phyloP scores from a whole-genome alignment of 2,113 vertebrate species.

The Camelus dromedarius region DNA sequence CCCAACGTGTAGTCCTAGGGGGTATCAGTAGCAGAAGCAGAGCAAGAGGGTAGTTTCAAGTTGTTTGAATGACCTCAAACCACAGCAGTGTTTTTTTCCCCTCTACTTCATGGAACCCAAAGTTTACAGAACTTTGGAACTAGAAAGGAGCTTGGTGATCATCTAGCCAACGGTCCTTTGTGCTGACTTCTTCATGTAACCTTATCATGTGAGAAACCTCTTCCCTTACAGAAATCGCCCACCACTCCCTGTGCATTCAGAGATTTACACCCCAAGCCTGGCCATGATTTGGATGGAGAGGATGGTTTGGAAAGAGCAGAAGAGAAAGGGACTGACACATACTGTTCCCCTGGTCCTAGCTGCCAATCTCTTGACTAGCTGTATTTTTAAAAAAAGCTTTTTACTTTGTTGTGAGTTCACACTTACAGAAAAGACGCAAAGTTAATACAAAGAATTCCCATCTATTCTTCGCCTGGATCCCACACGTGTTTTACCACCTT shows the following conservation, averaged over 20 bases:
- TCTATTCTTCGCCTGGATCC: background rate
- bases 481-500: background rate
- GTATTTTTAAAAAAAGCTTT: background rate
- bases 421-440: background rate
- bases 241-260: background rate
- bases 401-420: slow-evolving; percentile 13
- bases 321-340: background rate
- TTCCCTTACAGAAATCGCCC: background rate
- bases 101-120: background rate
- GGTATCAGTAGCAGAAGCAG: background rate
- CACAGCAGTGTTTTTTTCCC: background rate
- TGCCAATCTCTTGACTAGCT: background rate
- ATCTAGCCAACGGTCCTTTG: background rate
- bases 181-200: slow-evolving; percentile 19
- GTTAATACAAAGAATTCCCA: background rate
- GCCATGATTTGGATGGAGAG: background rate
- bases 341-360: background rate
- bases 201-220: background rate
- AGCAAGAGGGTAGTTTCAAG: background rate
- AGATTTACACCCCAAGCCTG: background rate
- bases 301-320: background rate
- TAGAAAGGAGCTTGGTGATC: background rate
- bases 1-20: background rate
- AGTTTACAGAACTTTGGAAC: background rate
- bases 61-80: background rate